These are phyloP conservation scores for Drosophila mayaguana DNA, from an alignment of 2,888 invertebrate species.

Conservation along the genomic window DNA sequence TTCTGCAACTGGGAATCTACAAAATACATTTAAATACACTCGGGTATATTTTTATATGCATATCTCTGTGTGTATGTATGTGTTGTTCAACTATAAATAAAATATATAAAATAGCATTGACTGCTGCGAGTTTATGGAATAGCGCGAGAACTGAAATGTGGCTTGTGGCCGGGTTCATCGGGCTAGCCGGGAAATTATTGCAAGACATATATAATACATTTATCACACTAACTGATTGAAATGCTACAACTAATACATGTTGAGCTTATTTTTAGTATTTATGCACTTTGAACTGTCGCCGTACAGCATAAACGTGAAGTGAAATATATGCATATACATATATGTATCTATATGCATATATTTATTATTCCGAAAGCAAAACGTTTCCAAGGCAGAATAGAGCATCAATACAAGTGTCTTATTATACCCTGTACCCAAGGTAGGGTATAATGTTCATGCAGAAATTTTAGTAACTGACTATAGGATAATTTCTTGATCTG, in stretches of 20 bases:
- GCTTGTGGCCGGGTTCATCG: conserved; percentile 1
- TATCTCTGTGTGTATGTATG: neutral
- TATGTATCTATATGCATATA: conserved; percentile 1
- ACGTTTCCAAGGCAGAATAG: neutral
- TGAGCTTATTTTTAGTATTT: conserved; percentile 22
- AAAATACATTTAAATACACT: conserved; percentile 4
- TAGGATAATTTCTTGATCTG: no score
- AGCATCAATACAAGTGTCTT: neutral
- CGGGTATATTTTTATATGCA: neutral
- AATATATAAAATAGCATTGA: conserved; percentile 16
- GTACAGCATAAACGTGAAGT: conserved; percentile 2
- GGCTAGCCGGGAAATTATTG: conserved; percentile 17
- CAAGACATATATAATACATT: conserved; percentile 2
- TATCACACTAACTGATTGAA: conserved; percentile 16
- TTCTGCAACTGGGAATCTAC: conserved; percentile 3
- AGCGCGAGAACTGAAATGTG: conserved; percentile 25
- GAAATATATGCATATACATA: neutral
- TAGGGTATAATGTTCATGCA: neutral
- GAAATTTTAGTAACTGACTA: neutral
- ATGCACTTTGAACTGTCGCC: conserved; percentile 36
- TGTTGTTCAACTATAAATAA: conserved; percentile 29
- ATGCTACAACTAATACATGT: conserved; percentile 11
- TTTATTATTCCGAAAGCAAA: neutral
- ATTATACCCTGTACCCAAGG: neutral
- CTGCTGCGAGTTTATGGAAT: conserved; percentile 17